These are phyloP conservation scores for Ctenochaetus hawaiiensis DNA, from an alignment of 2,797 vertebrate species.

Conservation along the genomic window DNA sequence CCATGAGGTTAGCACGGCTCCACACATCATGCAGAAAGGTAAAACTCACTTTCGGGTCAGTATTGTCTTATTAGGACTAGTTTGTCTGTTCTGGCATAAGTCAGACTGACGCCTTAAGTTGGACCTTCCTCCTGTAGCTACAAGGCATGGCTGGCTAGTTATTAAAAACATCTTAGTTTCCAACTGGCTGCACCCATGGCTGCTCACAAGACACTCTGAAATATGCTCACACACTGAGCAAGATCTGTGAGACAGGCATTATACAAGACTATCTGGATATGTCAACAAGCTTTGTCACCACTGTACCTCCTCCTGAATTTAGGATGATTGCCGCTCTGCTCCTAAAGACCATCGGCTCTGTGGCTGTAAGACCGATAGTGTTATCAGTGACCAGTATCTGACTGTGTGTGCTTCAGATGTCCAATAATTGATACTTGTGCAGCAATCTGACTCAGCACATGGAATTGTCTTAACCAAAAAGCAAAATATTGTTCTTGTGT, in stretches of 20 bases:
- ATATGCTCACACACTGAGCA: constrained; percentile 44
- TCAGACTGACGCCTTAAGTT: constrained; percentile 30
- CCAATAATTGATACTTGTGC: neutral
- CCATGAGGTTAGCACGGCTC: neutral
- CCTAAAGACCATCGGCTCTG: constrained; percentile 24
- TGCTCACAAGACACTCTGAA: constrained; percentile 50
- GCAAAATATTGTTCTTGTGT: constrained; percentile 50
- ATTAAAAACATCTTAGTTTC: constrained; percentile 69
- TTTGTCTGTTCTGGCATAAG: constrained; percentile 47
- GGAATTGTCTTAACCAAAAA: constrained; percentile 47
- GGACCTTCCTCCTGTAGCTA: constrained; percentile 45
- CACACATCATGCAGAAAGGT: constrained; percentile 8
- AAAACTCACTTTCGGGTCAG: constrained; percentile 15
- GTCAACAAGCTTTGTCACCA: constrained; percentile 58
- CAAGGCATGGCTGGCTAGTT: constrained; percentile 51
- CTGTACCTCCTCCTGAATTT: constrained; percentile 43
- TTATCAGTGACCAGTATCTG: constrained; percentile 29
- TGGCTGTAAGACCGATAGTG: constrained; percentile 24
- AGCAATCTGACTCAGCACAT: constrained; percentile 18
- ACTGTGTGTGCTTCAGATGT: constrained; percentile 11
- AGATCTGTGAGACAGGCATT: constrained; percentile 54
- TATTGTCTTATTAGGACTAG: constrained; percentile 33
- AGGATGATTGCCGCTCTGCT: constrained; percentile 24
- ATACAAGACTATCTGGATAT: constrained; percentile 57
- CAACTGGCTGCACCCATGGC: constrained; percentile 44